Evolutionary conservation across 2,797 vertebrate species (phyloP).

Genomic region (Salmo trutta): DNA sequence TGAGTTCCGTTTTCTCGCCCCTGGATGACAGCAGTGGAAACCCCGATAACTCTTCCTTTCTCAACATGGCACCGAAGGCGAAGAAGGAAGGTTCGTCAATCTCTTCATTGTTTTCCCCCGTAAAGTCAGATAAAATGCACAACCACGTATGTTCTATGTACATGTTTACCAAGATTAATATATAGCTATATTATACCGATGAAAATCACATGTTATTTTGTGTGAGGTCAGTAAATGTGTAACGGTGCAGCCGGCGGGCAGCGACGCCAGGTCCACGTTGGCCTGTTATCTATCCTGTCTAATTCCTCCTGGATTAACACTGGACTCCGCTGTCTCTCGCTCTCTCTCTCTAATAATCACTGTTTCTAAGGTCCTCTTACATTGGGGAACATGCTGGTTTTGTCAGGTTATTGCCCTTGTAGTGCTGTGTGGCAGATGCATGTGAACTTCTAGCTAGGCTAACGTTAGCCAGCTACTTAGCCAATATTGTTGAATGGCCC

Average conservation of each 20-base stretch:
- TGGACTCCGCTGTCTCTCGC: too few species aligned
- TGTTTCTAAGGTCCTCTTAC: too few species aligned
- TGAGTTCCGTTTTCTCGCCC: conserved; percentile 66
- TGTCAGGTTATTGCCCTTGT: too few species aligned
- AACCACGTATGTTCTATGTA: rapidly evolving
- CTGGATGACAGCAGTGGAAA: conserved; percentile 56
- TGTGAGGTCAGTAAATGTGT: background rate
- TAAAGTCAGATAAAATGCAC: background rate
- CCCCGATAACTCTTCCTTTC: conserved; percentile 77
- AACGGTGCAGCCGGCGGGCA: background rate
- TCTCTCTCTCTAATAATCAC: too few species aligned
- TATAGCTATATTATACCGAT: background rate
- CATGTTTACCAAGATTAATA: rapidly evolving
- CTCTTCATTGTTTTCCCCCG: conserved; percentile 19
- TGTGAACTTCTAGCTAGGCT: too few species aligned
- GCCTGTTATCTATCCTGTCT: too few species aligned
- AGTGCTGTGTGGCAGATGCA: too few species aligned
- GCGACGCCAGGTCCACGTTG: background rate
- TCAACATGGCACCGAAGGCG: conserved; percentile 96
- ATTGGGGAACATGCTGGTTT: too few species aligned
- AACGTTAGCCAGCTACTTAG: too few species aligned
- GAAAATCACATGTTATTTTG: background rate
- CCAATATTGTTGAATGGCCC: too few species aligned
- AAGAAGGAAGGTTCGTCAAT: conserved; percentile 92
- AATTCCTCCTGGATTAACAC: too few species aligned